Evolutionary conservation across 2,113 vertebrate genomes (phyloP), one percentile per base, ranked within the genome.

Genomic region (Corythornis vintsioides): DNA sequence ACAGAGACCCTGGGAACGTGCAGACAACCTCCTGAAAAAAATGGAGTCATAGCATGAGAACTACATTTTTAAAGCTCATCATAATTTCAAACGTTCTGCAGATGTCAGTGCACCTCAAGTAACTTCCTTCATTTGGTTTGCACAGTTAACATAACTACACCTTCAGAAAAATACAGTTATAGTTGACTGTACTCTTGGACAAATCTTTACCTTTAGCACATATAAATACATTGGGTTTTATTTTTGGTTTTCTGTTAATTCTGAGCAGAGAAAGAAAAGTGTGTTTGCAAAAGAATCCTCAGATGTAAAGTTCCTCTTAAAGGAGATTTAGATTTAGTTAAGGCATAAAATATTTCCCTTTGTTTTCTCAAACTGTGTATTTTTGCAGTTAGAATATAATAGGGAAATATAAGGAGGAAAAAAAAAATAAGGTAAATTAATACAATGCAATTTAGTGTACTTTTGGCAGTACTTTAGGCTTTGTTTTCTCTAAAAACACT

Each of bases 1-100:
- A 18, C 16, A 38, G 74, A 63, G 25, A 61, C 3, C 2, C 13
- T 13, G 22, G 56, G 25, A 78, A 15, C 13, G 60, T 1, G 2
- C 6, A 22, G 8, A 6, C 25, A 72, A 6, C 10, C 11, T 69
- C 14, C 20, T 33, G n/a, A 42, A 28, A 80, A 80, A 88, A 81
- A 29, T 1, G 3, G 15, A 43, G 4, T 19, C 8, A 1, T 7
- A 38, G 25, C 19, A 71, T 8, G 9, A 86, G 57, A 75, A 22
- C 9, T 40, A 1, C 2, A n/a, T 33, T 38, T 63, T 60, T 43
- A 7, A 57, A 73, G 55, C 24, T 50, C 0, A 0, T 70, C 26
- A 18, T 69, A 25, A 33, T 53, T 59, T 26, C 8, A 2, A 74
- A 80, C 69, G 33, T 69, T 67, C 40, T 69, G 45, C 42, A 78